Percentiles rank a stretch among this genome's conserved stretches.
phyloP scores from a whole-genome alignment of 2,113 vertebrate species.

The Ageneiosus marmoratus region DNA sequence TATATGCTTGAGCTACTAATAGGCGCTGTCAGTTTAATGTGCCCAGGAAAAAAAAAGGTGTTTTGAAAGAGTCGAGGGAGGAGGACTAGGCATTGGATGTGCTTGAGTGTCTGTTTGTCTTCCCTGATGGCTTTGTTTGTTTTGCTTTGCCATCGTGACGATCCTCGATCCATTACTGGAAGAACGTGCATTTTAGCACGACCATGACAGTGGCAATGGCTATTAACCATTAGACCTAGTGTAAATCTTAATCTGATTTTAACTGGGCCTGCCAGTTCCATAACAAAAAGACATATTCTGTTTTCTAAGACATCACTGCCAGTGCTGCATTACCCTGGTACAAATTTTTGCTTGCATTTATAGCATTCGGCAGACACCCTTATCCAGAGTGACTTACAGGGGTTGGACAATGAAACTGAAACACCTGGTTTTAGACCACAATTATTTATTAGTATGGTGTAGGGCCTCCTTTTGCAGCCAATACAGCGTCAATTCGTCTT shows the following conservation, averaged over 20 bases:
- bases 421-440: too few relatives aligned
- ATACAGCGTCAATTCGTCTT: too few relatives aligned
- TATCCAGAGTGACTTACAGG: too few relatives aligned
- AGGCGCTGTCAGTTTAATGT: slow-evolving; percentile 80
- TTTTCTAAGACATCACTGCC: too few relatives aligned
- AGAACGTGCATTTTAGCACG: slow-evolving; percentile 11
- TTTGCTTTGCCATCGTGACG: slow-evolving; percentile 35
- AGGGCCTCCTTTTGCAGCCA: too few relatives aligned
- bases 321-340: background rate
- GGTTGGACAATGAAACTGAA: too few relatives aligned
- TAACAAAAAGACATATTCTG: background rate
- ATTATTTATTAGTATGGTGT: too few relatives aligned
- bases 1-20: slow-evolving; percentile 98
- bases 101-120: slow-evolving; percentile 61
- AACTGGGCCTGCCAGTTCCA: background rate
- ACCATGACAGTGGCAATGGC: background rate
- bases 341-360: too few relatives aligned
- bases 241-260: background rate
- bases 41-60: slow-evolving; percentile 85
- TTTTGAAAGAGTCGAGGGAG: slow-evolving; percentile 78
- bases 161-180: slow-evolving; percentile 24
- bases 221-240: background rate
- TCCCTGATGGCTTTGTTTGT: slow-evolving; percentile 52
- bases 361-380: too few relatives aligned
- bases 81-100: slow-evolving; percentile 73